These are phyloP conservation scores for Timandra comae DNA, from an alignment of 2,888 invertebrate species.

Conservation along the genomic window DNA sequence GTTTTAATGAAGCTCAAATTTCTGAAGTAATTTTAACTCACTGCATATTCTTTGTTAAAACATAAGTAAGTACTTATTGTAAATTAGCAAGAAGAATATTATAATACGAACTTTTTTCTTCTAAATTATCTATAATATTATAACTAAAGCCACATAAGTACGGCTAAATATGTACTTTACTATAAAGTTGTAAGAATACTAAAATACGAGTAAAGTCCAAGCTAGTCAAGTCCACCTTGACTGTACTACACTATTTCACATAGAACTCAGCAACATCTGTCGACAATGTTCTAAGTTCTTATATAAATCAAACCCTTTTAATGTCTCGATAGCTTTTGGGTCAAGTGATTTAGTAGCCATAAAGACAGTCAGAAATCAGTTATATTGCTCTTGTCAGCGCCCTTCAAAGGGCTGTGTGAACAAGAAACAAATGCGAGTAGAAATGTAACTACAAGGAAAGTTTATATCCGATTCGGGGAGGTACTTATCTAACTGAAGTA, in stretches of 20 bases:
- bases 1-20: no score
- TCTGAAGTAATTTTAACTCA: no score
- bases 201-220: no score
- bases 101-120: no score
- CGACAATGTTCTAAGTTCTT: conserved; percentile 67
- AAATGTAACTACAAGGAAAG: conserved; percentile 20
- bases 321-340: conserved; percentile 59
- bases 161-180: no score
- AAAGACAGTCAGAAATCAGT: conserved; percentile 59
- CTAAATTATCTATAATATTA: no score
- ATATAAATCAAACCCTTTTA: conserved; percentile 74
- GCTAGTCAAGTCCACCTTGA: conserved; percentile 48
- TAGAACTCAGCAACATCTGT: conserved; percentile 61
- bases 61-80: no score
- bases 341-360: conserved; percentile 70
- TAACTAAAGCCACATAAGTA: no score
- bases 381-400: conserved; percentile 60
- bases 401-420: conserved; percentile 38
- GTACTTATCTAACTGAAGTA: no score
- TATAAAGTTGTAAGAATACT: no score
- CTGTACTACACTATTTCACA: conserved; percentile 60
- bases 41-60: no score
- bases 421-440: conserved; percentile 40
- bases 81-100: no score
- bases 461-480: conserved; percentile 11